A percentile compares a stretch with the other conserved stretches of the same genome.
phyloP scores from a whole-genome alignment of 2,797 vertebrate species.

The Ciconia nigra region DNA sequence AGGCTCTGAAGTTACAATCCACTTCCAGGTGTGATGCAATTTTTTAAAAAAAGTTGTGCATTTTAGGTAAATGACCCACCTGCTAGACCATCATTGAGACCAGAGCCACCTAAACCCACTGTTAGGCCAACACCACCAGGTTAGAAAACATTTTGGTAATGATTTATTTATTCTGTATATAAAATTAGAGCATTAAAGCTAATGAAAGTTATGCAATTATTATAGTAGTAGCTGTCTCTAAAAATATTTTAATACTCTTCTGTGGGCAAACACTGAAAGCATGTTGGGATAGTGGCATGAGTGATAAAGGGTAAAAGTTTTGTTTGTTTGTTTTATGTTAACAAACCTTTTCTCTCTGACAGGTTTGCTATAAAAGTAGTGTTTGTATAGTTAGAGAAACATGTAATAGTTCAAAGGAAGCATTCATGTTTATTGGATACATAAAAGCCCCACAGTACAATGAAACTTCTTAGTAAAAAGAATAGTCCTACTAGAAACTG shows the following conservation, averaged over 20 bases:
- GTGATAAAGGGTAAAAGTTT: neutral
- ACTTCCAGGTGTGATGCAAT: neutral
- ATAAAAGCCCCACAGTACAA: neutral
- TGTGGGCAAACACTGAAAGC: neutral
- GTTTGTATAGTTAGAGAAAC: neutral
- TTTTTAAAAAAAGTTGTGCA: neutral
- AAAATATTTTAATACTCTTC: neutral
- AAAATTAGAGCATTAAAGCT: neutral
- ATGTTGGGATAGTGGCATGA: neutral
- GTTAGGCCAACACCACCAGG: slow-evolving; percentile 48
- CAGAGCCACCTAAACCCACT: slow-evolving; percentile 35
- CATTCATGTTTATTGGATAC: neutral
- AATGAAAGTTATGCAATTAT: neutral
- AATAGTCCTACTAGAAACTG: neutral
- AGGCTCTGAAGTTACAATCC: neutral
- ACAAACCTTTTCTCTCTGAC: neutral
- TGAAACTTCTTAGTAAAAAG: neutral
- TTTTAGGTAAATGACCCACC: slow-evolving; percentile 63
- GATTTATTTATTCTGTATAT: neutral
- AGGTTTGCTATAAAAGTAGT: neutral
- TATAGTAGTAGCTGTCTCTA: neutral
- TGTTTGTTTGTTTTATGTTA: neutral
- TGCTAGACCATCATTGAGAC: slow-evolving; percentile 50
- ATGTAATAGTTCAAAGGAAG: neutral
- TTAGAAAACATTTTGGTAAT: neutral